These are phyloP conservation scores for Labeo catla DNA, from an alignment of 2,113 vertebrate species.

Conservation along the genomic window DNA sequence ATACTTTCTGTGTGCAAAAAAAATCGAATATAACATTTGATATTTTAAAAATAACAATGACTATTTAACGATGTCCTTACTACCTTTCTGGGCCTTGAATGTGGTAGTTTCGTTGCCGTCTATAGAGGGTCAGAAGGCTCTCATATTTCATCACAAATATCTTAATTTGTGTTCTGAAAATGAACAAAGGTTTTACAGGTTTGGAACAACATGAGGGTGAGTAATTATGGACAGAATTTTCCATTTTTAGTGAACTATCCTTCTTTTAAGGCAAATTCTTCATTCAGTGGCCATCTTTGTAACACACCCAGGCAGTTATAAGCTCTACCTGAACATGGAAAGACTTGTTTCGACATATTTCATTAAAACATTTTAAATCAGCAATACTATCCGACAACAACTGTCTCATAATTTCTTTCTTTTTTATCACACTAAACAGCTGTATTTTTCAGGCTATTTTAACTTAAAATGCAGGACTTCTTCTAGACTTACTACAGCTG, in stretches of 20 bases:
- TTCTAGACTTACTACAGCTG: not conserved
- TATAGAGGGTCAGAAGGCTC: too few relatives aligned
- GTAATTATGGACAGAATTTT: not conserved
- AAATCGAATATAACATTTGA: too few relatives aligned
- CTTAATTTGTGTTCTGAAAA: not conserved
- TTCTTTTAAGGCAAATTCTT: not conserved
- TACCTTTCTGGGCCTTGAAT: too few relatives aligned
- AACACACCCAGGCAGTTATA: not conserved
- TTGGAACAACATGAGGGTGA: not conserved
- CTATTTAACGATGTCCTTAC: too few relatives aligned
- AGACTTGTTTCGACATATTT: not conserved
- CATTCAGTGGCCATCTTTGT: not conserved
- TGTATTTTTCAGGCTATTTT: not conserved
- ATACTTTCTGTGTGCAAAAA: too few relatives aligned
- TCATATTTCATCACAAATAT: too few relatives aligned
- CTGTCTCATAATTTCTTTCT: not conserved
- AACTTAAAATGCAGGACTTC: not conserved
- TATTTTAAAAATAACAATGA: too few relatives aligned
- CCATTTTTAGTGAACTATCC: not conserved
- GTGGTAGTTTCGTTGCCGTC: too few relatives aligned
- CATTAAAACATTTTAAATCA: not conserved
- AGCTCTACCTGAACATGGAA: not conserved
- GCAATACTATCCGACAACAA: not conserved
- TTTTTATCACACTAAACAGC: not conserved
- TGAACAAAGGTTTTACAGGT: not conserved